A percentile compares a stretch with the other conserved stretches of the same genome.
Conservation (phyloP, 2,797 vertebrate genomes). For the Siniperca undulata region DNA sequence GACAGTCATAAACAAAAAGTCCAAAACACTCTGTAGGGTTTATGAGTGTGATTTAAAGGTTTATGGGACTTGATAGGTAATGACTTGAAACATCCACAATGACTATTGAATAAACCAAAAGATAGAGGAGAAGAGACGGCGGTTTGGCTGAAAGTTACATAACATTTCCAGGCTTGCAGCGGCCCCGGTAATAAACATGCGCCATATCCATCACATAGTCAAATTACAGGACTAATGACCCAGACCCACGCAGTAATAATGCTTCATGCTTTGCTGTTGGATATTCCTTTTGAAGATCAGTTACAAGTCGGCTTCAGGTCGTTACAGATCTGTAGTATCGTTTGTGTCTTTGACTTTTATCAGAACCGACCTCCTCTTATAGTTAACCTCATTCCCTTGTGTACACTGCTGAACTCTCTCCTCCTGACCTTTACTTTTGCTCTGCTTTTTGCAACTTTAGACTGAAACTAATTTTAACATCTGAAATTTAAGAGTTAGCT, state of each 20-base stretch:
- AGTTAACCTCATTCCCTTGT: slow-evolving; percentile 44
- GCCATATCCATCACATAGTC: slow-evolving; percentile 67
- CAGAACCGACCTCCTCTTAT: slow-evolving; percentile 48
- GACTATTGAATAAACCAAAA: slow-evolving; percentile 38
- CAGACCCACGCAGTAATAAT: slow-evolving; percentile 46
- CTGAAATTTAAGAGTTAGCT: neutral
- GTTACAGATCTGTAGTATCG: slow-evolving; percentile 50
- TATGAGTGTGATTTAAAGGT: slow-evolving; percentile 26
- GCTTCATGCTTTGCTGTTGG: slow-evolving; percentile 51
- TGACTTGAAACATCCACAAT: slow-evolving; percentile 30
- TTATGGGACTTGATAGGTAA: slow-evolving; percentile 25
- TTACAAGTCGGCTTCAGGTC: slow-evolving; percentile 55
- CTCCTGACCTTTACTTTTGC: slow-evolving; percentile 47
- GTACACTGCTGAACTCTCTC: slow-evolving; percentile 22
- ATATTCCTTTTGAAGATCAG: slow-evolving; percentile 65
- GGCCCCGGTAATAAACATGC: slow-evolving; percentile 43
- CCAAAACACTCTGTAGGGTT: neutral
- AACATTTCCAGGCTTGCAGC: slow-evolving; percentile 47
- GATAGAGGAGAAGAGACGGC: slow-evolving; percentile 3
- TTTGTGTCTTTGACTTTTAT: slow-evolving; percentile 60
- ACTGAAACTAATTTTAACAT: slow-evolving; percentile 15
- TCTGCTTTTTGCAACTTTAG: slow-evolving; percentile 50
- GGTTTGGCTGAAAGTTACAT: slow-evolving; percentile 27
- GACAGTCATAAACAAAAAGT: neutral
- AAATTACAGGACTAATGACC: slow-evolving; percentile 68